Base-by-base conservation (phyloP, 2,113 vertebrate genomes). In the Boulengeromyrus knoepffleri region DNA sequence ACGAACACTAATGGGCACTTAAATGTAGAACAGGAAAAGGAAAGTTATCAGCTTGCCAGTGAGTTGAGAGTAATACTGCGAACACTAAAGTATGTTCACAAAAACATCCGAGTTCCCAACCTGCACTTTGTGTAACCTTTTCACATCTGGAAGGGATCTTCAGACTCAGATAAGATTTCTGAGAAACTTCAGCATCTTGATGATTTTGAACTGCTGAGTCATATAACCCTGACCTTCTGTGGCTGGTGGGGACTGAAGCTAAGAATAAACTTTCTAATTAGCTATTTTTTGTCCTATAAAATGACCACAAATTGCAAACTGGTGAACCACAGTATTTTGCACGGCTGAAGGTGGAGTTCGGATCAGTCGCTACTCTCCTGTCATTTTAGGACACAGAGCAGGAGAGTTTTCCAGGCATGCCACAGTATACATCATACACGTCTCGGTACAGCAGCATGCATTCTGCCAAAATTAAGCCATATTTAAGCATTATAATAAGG, bases 1-100 rank as follows among this genome's bases (percentile, higher is more conserved):
- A 91, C 53, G 31, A 89, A 92, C 88, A 87, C 87, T 89, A 90
- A 91, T 91, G 90, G 89, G 91, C 70, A 91, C 85, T 90, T 85
- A 88, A 84, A 77, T 27, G 88, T n/a, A 85, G 58, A 87, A 52
- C 15, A 46, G 77, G 58, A 89, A 62, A n/a, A 9, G 17, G 21
- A 39, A 84, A 62, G 77, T 3, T 31, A 84, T 45, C 77, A 89
- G 24, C 27, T 13, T 50, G 47, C 5, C 17, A 53, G 47, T 39
- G 6, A 13, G 46, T 36, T 0, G 8, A 49, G n/a, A 45, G 36
- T 17, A 27, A 31, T 24, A 46, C 49, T 53, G n/a, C 17, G 2
- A 56, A 53, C 31, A 31, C 50, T 53, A 9, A 39, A 17, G 6
- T 8, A 52, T 70, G 8, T 31, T 52, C 42, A 74, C 39, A 66